Base-by-base conservation (phyloP, 1,140 invertebrate genomes). In the Panulirus ornatus region DNA sequence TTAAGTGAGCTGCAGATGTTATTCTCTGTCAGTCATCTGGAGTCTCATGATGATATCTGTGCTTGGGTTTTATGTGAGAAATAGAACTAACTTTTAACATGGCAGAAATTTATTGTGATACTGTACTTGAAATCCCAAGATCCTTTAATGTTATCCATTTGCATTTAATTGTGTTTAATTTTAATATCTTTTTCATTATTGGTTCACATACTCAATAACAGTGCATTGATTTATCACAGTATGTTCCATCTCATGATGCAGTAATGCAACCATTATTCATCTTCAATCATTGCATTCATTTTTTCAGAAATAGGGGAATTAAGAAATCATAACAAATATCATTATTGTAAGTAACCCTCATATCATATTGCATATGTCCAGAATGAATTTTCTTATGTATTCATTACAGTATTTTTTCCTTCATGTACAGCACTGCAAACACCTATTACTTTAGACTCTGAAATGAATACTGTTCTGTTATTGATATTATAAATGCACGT, bases 321-420 rank as follows among this genome's bases (percentile, higher is more conserved):
- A n/a, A 78, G n/a, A 19, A 30, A 47, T 78, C 8, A 2, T 11
- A n/a, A 78, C 44, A 47, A 44, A 44, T 78, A 47, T 78, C 44
- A 47, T 14, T 2, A 66, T 66, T 30, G 27, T 66, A 30, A 30
- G n/a, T 66, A 27, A 66, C 30, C 58, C 58, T 30, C n/a, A 30
- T 66, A 66, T 66, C 58, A 66, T 27, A 66, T 66, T 30, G 58
- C 58, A 66, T 66, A 66, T 66, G 58, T 66, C 58, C 58, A 66
- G 44, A 8, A 78, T 30, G 44, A 3, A 78, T 16, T 22, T 76
- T 42, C 44, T 73, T 16, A 2, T 47, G 40, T 75, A 22, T 9
- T 44, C 30, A 47, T 8, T 47, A 47, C 44, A 47, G 75, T 44
- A 44, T 1, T 22, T 19, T 78, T 14, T 44, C 8, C 34, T 78